Evolutionary conservation across 2,113 vertebrate species (phyloP).

Genomic region (Datnioides undecimradiatus): DNA sequence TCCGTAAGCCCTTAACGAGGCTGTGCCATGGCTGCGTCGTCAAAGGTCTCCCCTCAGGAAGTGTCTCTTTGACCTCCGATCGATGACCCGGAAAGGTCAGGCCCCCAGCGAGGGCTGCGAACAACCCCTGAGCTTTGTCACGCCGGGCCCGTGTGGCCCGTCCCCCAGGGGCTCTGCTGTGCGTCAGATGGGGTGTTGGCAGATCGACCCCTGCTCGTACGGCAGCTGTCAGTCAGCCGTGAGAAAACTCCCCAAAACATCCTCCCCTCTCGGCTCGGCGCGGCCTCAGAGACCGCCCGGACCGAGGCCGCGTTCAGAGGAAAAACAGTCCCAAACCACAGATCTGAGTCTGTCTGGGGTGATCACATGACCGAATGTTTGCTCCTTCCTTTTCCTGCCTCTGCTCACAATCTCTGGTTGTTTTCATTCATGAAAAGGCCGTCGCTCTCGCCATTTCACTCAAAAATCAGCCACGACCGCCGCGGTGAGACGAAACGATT

Average conservation of each 20-base stretch:
- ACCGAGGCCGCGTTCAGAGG: neutral
- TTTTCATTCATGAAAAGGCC: conserved; percentile 1
- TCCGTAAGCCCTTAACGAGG: conserved; percentile 62
- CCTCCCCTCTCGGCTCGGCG: conserved; percentile 16
- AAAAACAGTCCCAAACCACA: conserved; percentile 25
- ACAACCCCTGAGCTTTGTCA: conserved; percentile 71
- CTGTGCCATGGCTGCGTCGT: conserved; percentile 42
- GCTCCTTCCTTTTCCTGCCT: neutral
- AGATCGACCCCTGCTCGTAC: conserved; percentile 67
- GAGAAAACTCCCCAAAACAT: conserved; percentile 64
- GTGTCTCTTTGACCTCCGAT: conserved; percentile 81
- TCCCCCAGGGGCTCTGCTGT: conserved; percentile 65
- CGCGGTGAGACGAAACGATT: conserved; percentile 51
- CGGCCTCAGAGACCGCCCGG: conserved; percentile 8
- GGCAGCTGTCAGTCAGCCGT: conserved; percentile 74
- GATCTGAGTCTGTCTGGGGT: conserved; percentile 4
- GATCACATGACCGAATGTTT: conserved; percentile 41
- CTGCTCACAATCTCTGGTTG: conserved; percentile 18
- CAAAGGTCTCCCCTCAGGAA: conserved; percentile 84
- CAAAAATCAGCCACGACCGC: neutral
- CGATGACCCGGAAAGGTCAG: conserved; percentile 85
- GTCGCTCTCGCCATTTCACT: conserved; percentile 19
- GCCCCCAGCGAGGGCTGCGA: conserved; percentile 72
- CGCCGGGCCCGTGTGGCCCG: conserved; percentile 55
- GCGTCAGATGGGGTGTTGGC: conserved; percentile 74